Conservation (phyloP, 2,888 invertebrate genomes). For the Brassicogethes aeneus region DNA sequence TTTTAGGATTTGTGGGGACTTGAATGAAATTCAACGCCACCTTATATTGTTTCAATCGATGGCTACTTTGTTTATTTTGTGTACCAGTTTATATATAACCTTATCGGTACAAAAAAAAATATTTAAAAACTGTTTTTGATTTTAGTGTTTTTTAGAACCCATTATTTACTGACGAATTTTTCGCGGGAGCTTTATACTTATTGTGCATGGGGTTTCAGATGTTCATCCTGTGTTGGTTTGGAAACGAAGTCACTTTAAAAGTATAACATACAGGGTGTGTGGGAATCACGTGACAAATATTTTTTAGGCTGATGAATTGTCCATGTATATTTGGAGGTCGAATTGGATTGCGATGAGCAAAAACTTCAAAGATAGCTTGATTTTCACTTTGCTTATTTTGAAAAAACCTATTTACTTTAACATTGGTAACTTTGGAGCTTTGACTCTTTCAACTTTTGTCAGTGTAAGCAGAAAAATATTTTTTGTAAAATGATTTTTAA, state of each 20-base stretch:
- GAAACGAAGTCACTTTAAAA: constrained; percentile 25
- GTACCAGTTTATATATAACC: constrained; percentile 33
- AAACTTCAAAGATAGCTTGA: constrained; percentile 20
- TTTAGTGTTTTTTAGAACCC: constrained; percentile 12
- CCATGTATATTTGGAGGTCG: constrained; percentile 22
- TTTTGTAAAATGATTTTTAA: background rate
- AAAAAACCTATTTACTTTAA: constrained; percentile 23
- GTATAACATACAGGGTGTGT: constrained; percentile 9
- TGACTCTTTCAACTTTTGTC: constrained; percentile 25
- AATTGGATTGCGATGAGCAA: constrained; percentile 20
- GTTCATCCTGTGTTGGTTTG: constrained; percentile 13
- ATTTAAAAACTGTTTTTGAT: constrained; percentile 2
- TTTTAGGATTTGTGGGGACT: constrained; percentile 27
- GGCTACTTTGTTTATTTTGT: constrained; percentile 33
- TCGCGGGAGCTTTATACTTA: constrained; percentile 21
- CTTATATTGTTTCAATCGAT: constrained; percentile 31
- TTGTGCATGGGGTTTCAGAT: constrained; percentile 25
- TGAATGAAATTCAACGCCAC: constrained; percentile 29
- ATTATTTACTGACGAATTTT: constrained; percentile 23
- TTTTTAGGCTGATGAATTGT: constrained; percentile 20
- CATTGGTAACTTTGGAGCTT: constrained; percentile 22
- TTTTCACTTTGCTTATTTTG: constrained; percentile 26
- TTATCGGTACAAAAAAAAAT: constrained; percentile 26
- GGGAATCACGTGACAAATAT: background rate
- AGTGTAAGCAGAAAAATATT: constrained; percentile 15